phyloP scores from a whole-genome alignment of 2,113 vertebrate genomes.

The Lagopus leucura region DNA sequence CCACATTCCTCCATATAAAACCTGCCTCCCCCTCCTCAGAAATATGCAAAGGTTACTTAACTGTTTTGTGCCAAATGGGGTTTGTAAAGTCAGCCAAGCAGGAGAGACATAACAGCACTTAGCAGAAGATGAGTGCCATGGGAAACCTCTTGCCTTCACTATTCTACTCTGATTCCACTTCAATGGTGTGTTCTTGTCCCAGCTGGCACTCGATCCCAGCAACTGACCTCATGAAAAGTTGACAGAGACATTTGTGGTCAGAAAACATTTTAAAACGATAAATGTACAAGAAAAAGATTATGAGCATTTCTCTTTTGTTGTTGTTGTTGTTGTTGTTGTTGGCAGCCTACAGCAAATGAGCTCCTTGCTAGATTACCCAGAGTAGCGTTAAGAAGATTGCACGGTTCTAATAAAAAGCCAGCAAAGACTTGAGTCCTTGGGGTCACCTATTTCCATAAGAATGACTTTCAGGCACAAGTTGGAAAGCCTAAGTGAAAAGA shows the following conservation, averaged over 20 bases:
- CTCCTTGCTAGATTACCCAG: background rate
- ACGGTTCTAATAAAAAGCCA: background rate
- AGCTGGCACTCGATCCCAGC: background rate
- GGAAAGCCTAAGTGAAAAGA: background rate
- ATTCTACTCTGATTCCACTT: background rate
- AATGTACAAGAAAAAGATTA: background rate
- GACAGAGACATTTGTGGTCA: background rate
- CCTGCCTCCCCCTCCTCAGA: background rate
- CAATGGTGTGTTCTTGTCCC: background rate
- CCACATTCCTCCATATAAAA: constrained; percentile 10
- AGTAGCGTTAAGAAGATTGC: background rate
- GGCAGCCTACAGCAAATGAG: background rate
- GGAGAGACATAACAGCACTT: constrained; percentile 1
- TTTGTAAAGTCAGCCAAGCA: constrained; percentile 21
- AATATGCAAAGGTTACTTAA: constrained; percentile 27
- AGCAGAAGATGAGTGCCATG: background rate
- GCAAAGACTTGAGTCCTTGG: background rate
- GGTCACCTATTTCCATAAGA: background rate
- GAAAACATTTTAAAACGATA: background rate
- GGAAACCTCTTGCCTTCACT: background rate
- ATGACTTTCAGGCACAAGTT: background rate
- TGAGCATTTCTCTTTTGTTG: no score
- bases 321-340: no score
- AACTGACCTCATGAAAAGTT: background rate
- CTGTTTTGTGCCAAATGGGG: background rate